These are phyloP conservation scores for Nomada flava DNA, from an alignment of 2,888 invertebrate genomes.

Conservation along the genomic window DNA sequence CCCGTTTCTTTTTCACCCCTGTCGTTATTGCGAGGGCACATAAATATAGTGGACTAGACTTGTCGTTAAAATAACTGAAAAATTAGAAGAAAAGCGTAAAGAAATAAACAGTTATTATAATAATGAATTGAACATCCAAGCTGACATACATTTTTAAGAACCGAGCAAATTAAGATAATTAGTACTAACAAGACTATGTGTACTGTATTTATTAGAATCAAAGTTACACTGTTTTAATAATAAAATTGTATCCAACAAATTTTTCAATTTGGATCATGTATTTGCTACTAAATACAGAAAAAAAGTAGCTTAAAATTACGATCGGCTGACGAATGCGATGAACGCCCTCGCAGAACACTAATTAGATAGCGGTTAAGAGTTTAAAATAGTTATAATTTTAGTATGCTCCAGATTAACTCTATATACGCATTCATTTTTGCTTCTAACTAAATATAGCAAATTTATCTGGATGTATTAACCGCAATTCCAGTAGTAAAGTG, in stretches of 20 bases:
- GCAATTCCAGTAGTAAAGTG: constrained; percentile 39
- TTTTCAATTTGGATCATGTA: no score
- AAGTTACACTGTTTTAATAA: background rate
- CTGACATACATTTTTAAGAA: no score
- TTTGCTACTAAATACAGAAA: background rate
- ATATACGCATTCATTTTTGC: background rate
- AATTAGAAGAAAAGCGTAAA: no score
- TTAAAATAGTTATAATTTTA: background rate
- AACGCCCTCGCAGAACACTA: background rate
- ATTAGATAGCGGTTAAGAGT: background rate
- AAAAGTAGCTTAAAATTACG: background rate
- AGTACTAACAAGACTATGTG: no score
- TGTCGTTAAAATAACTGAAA: no score
- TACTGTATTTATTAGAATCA: no score
- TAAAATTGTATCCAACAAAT: background rate
- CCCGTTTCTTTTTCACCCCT: background rate
- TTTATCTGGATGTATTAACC: constrained; percentile 42
- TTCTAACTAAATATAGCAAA: constrained; percentile 29
- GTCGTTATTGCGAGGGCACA: background rate
- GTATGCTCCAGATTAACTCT: constrained; percentile 39
- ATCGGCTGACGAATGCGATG: background rate
- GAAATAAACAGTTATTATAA: no score
- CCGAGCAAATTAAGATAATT: no score
- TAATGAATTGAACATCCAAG: no score
- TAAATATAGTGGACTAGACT: no score